These are phyloP conservation scores for Diplazon laetatorius DNA, from an alignment of 2,888 invertebrate genomes.

Conservation along the genomic window DNA sequence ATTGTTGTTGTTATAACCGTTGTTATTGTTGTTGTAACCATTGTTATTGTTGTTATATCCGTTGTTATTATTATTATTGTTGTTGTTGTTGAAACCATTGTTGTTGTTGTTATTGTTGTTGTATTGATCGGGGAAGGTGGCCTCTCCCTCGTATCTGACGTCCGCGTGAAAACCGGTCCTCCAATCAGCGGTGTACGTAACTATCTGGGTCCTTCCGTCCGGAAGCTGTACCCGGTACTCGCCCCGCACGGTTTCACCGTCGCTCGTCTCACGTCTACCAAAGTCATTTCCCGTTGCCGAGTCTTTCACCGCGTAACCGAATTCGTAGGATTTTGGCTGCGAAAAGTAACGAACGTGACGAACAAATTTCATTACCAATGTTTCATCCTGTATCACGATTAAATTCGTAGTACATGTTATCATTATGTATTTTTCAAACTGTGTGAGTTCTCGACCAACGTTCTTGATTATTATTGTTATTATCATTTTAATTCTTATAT, in stretches of 20 bases:
- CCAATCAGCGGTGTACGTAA: slow-evolving; percentile 92
- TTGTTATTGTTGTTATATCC: slow-evolving; percentile 48
- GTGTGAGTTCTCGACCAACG: too few relatives aligned
- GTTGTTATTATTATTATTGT: slow-evolving; percentile 66
- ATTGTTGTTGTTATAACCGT: slow-evolving; percentile 56
- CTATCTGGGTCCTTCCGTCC: slow-evolving; percentile 87
- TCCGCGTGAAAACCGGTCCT: slow-evolving; percentile 91
- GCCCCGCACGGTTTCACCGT: slow-evolving; percentile 88
- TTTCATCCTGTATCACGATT: too few relatives aligned
- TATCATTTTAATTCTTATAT: too few relatives aligned
- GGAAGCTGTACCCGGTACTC: slow-evolving; percentile 86
- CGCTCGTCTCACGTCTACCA: slow-evolving; percentile 87
- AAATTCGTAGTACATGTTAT: too few relatives aligned
- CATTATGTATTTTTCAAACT: too few relatives aligned
- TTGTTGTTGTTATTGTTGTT: slow-evolving; percentile 79
- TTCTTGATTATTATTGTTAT: too few relatives aligned
- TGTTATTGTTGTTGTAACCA: slow-evolving; percentile 43
- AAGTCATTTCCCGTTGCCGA: slow-evolving; percentile 90
- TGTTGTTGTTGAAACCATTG: slow-evolving; percentile 70
- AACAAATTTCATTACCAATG: neutral
- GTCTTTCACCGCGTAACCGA: slow-evolving; percentile 91
- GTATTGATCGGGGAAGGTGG: slow-evolving; percentile 86
- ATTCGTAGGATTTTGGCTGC: slow-evolving; percentile 90
- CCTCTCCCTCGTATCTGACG: slow-evolving; percentile 89
- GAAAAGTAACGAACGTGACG: slow-evolving; percentile 35